Conservation (phyloP, 2,797 vertebrate genomes). For the Mustela erminea region DNA sequence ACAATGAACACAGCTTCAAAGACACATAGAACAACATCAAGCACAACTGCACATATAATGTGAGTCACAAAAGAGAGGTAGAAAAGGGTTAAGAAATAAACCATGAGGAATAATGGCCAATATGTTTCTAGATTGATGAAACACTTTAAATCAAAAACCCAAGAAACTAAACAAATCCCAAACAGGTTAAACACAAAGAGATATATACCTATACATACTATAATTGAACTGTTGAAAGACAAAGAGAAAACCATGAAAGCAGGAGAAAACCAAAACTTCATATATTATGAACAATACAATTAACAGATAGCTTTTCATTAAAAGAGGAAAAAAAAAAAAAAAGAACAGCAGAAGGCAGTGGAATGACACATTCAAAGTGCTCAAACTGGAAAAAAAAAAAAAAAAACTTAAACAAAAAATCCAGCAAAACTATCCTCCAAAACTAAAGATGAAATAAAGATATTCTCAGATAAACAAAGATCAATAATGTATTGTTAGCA, state of each 20-base stretch:
- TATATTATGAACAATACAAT: background rate
- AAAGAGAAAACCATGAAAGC: background rate
- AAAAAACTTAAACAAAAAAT: background rate
- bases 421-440: constrained; percentile 5
- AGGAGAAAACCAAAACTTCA: background rate
- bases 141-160: background rate
- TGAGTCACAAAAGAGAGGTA: background rate
- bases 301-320: background rate
- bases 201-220: background rate
- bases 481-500: background rate
- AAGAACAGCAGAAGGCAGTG: background rate
- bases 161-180: background rate
- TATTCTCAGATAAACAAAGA: background rate
- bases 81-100: background rate
- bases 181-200: background rate
- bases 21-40: background rate
- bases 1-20: background rate
- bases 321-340: too few relatives aligned
- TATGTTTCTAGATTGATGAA: background rate
- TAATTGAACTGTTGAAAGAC: background rate
- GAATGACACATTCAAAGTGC: background rate
- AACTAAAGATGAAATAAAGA: background rate
- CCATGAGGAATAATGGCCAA: background rate
- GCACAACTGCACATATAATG: accelerated
- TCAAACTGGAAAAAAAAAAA: background rate